phyloP scores from a whole-genome alignment of 2,888 invertebrate species.

The Brachyptera putata region DNA sequence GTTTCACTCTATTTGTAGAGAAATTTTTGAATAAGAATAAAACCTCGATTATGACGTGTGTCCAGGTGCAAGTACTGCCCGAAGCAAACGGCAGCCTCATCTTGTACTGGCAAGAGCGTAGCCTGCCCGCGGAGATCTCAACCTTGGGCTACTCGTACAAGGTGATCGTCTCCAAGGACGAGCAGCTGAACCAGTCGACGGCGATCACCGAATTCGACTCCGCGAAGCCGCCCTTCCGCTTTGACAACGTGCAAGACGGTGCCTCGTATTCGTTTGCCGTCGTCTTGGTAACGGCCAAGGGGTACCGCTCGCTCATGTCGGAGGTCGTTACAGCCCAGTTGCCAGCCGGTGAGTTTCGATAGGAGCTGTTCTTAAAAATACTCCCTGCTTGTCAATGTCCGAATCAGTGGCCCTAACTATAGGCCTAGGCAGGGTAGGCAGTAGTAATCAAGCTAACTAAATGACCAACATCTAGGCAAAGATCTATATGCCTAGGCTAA shows the following conservation, averaged over 20 bases:
- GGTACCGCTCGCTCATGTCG: constrained; percentile 59
- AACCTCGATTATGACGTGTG: too few species aligned
- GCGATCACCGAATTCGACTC: constrained; percentile 46
- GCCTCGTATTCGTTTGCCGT: constrained; percentile 61
- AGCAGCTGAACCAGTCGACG: constrained; percentile 47
- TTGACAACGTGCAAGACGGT: constrained; percentile 49
- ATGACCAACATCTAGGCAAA: too few species aligned
- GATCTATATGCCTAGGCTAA: too few species aligned
- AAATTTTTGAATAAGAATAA: too few species aligned
- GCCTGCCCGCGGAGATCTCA: constrained; percentile 32
- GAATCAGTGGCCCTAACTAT: too few species aligned
- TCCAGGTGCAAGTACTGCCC: constrained; percentile 55
- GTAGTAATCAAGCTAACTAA: too few species aligned
- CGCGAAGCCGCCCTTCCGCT: constrained; percentile 54
- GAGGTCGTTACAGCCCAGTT: constrained; percentile 50
- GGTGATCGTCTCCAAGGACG: constrained; percentile 58
- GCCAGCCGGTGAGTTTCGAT: constrained; percentile 42
- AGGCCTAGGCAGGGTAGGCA: too few species aligned
- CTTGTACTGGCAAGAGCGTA: constrained; percentile 60
- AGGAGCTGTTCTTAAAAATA: too few species aligned
- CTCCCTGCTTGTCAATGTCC: too few species aligned
- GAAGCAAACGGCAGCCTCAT: constrained; percentile 59
- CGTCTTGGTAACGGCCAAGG: constrained; percentile 54
- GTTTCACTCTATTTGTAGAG: too few species aligned
- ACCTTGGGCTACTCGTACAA: constrained; percentile 20